A percentile compares a stretch with the other conserved stretches of the same genome.
These are phyloP conservation scores for Echeneis naucrates DNA, from an alignment of 2,797 vertebrate species.

Conservation along the genomic window DNA sequence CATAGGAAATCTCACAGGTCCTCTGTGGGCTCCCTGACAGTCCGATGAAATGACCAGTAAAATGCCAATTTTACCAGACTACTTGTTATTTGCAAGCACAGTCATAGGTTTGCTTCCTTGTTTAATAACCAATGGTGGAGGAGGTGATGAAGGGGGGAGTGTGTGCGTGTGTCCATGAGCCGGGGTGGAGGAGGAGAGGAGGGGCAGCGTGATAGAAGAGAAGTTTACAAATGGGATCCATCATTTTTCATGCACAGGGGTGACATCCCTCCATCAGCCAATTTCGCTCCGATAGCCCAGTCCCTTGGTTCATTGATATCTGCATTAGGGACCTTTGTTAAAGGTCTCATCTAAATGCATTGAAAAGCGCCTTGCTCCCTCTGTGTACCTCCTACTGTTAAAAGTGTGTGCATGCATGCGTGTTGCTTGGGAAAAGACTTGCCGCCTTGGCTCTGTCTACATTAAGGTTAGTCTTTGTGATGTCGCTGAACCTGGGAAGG, in stretches of 20 bases:
- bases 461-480: conserved; percentile 82
- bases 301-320: conserved; percentile 88
- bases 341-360: conserved; percentile 92
- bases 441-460: conserved; percentile 85
- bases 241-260: conserved; percentile 86
- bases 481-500: conserved; percentile 73
- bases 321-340: conserved; percentile 89
- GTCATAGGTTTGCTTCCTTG: conserved; percentile 73
- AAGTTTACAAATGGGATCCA: conserved; percentile 86
- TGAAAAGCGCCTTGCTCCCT: conserved; percentile 84
- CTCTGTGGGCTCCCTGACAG: conserved; percentile 66
- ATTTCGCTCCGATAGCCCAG: conserved; percentile 83
- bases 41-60: conserved; percentile 76
- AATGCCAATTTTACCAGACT: conserved; percentile 81
- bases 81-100: conserved; percentile 74
- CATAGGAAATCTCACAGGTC: conserved; percentile 71
- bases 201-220: conserved; percentile 56
- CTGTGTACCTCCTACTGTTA: conserved; percentile 75
- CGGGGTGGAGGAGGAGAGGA: conserved; percentile 14
- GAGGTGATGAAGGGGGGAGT: conserved; percentile 15
- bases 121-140: conserved; percentile 71
- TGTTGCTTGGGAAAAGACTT: conserved; percentile 79
- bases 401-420: conserved; percentile 64
- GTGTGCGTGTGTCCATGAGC: conserved; percentile 15
- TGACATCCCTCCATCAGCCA: conserved; percentile 87